phyloP scores from a whole-genome alignment of 2,888 invertebrate genomes.

The Tetropium fuscum region DNA sequence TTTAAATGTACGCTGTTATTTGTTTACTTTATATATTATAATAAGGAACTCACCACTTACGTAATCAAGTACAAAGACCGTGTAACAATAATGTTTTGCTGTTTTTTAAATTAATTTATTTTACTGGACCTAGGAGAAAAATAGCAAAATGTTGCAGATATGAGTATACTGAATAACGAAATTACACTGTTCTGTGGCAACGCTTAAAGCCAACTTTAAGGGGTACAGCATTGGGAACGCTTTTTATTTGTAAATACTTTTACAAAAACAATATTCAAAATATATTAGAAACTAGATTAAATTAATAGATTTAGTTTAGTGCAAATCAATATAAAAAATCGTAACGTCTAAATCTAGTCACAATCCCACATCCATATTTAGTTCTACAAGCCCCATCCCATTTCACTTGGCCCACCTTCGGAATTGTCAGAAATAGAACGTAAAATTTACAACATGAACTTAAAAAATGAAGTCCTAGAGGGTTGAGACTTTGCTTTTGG shows the following conservation, averaged over 20 bases:
- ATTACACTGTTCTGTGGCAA: background rate
- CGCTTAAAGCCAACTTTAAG: background rate
- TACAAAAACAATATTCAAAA: slow-evolving; percentile 17
- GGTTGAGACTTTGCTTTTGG: too few relatives aligned
- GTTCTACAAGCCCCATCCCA: too few relatives aligned
- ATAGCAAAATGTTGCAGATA: slow-evolving; percentile 28
- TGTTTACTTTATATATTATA: slow-evolving; percentile 10
- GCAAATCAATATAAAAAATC: background rate
- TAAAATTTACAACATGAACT: too few relatives aligned
- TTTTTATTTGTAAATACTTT: background rate
- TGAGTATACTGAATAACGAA: slow-evolving; percentile 10
- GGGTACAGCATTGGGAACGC: background rate
- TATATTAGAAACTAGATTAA: background rate
- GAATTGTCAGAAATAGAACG: too few relatives aligned
- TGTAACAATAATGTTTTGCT: slow-evolving; percentile 32
- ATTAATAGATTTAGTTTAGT: background rate
- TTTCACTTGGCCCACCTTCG: too few relatives aligned
- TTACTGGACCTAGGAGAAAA: slow-evolving; percentile 33
- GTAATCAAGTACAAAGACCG: slow-evolving; percentile 19
- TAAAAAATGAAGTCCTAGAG: too few relatives aligned
- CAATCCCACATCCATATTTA: background rate
- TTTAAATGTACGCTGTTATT: slow-evolving; percentile 9
- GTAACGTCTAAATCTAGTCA: background rate
- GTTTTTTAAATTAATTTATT: slow-evolving; percentile 16
- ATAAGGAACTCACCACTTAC: slow-evolving; percentile 21